Evolutionary conservation across 2,888 invertebrate species (phyloP).

Genomic region (Trichopoda pennipes): DNA sequence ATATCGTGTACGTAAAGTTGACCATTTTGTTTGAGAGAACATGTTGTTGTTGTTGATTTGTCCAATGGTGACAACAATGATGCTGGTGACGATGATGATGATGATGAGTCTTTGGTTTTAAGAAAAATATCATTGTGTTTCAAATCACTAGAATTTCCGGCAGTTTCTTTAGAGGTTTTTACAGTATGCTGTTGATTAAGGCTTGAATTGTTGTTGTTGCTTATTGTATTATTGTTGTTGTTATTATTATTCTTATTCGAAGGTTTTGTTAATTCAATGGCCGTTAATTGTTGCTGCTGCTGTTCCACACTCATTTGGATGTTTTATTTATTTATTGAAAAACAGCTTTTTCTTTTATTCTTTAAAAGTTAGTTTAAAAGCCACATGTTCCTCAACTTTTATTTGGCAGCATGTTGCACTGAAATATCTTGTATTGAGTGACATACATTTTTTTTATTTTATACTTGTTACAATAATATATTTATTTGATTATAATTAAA

Average conservation of each 20-base stretch:
- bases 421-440: conserved; percentile 34
- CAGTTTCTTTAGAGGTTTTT: conserved; percentile 4
- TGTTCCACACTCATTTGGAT: conserved; percentile 66
- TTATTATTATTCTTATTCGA: conserved; percentile 63
- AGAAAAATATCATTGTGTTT: conserved; percentile 52
- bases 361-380: neutral
- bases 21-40: conserved; percentile 69
- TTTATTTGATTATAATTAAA: neutral
- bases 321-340: conserved; percentile 19
- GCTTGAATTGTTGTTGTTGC: conserved; percentile 50
- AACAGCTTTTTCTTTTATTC: neutral
- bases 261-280: conserved; percentile 64
- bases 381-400: conserved; percentile 28
- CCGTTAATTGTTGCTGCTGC: conserved; percentile 70
- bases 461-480: neutral
- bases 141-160: conserved; percentile 34
- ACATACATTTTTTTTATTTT: conserved; percentile 40
- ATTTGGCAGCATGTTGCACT: conserved; percentile 27
- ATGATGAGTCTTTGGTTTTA: conserved; percentile 56
- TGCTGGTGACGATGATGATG: neutral
- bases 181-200: conserved; percentile 36
- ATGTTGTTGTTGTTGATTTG: neutral
- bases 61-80: neutral
- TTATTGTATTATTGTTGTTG: conserved; percentile 42
- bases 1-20: conserved; percentile 60